Evolutionary conservation across 2,888 invertebrate species (phyloP).

Genomic region (Melanostoma mellinum): DNA sequence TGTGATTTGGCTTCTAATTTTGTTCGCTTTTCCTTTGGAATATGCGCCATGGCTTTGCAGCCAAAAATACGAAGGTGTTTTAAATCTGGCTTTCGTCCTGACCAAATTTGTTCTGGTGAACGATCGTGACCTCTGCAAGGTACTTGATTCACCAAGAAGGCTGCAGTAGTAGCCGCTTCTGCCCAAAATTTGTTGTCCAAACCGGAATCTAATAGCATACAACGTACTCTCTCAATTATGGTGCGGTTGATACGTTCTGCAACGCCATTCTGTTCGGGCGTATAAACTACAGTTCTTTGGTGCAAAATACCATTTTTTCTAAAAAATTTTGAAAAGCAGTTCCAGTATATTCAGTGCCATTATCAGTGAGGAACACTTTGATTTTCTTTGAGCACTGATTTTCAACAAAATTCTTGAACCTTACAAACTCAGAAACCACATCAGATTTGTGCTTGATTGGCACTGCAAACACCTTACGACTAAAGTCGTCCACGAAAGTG

Average conservation of each 20-base stretch:
- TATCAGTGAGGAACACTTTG: slow-evolving; percentile 66
- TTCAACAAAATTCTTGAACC: slow-evolving; percentile 70
- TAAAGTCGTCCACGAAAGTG: slow-evolving; percentile 77
- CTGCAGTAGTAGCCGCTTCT: slow-evolving; percentile 58
- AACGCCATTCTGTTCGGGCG: slow-evolving; percentile 73
- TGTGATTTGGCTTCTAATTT: slow-evolving; percentile 55
- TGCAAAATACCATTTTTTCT: slow-evolving; percentile 66
- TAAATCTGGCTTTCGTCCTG: slow-evolving; percentile 41
- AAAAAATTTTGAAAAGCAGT: slow-evolving; percentile 59
- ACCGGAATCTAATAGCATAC: slow-evolving; percentile 46
- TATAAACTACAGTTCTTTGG: slow-evolving; percentile 68
- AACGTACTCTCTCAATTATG: slow-evolving; percentile 61
- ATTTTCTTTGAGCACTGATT: slow-evolving; percentile 69
- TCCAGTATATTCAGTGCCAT: slow-evolving; percentile 68
- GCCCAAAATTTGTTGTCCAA: slow-evolving; percentile 30
- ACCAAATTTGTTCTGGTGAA: slow-evolving; percentile 64
- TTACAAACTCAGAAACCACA: slow-evolving; percentile 64
- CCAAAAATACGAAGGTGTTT: slow-evolving; percentile 60
- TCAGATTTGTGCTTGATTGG: slow-evolving; percentile 69
- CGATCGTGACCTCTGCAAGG: slow-evolving; percentile 43
- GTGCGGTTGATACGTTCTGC: slow-evolving; percentile 72
- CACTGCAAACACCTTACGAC: slow-evolving; percentile 44
- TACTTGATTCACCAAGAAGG: slow-evolving; percentile 54
- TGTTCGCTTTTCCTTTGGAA: slow-evolving; percentile 59
- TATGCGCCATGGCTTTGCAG: slow-evolving; percentile 56